Conservation (phyloP, 2,797 vertebrate species). For the Gallinago solitaria region DNA sequence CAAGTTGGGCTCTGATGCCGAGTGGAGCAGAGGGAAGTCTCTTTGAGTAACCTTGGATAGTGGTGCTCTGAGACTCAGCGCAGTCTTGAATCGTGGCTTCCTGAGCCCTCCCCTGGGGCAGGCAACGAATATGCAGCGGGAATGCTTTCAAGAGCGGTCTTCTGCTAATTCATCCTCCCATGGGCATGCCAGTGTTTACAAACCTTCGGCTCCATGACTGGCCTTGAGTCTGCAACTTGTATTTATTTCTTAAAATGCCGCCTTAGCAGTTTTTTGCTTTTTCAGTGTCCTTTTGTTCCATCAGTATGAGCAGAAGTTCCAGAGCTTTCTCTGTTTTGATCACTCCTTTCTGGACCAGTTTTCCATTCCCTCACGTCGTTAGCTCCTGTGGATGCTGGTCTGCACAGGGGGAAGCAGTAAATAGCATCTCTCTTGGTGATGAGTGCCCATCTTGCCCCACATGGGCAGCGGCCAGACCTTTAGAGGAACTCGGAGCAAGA, state of each 20-base stretch:
- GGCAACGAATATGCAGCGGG: not conserved
- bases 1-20: not conserved
- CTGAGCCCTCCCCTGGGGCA: not conserved
- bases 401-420: not conserved
- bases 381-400: not conserved
- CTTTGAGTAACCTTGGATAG: not conserved
- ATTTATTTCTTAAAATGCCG: not conserved
- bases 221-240: not conserved
- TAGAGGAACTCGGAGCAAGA: not conserved
- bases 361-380: not conserved
- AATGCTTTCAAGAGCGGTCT: not conserved
- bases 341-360: not conserved
- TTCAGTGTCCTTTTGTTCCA: not conserved
- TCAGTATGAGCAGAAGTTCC: not conserved
- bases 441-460: not conserved
- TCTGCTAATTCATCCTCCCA: constrained; percentile 17
- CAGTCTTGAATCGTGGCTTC: not conserved
- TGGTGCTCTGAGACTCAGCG: not conserved
- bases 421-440: not conserved
- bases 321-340: not conserved
- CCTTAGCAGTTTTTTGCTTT: not conserved
- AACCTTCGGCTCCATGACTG: constrained; percentile 11
- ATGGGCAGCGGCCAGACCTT: not conserved
- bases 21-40: not conserved
- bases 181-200: constrained; percentile 40